Percentiles rank a stretch among this genome's conserved stretches.
These are phyloP conservation scores for Siderastrea radians DNA, from an alignment of 92 coral and sea anemone species.

Conservation along the genomic window DNA sequence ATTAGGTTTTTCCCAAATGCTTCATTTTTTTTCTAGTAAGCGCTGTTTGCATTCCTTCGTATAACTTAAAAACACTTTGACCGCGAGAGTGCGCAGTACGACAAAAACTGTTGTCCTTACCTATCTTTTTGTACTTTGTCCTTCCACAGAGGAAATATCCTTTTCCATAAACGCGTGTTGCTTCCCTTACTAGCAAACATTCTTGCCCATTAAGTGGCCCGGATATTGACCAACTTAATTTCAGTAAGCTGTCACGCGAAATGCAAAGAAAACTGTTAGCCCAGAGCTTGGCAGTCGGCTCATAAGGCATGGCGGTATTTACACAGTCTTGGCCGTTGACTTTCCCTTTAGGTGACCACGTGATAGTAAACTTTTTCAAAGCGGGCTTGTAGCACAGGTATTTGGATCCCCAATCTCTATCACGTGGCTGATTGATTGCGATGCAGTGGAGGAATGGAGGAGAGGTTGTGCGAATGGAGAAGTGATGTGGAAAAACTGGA, in stretches of 20 bases:
- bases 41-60: not conserved
- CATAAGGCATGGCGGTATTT: constrained; percentile 50
- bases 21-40: no score
- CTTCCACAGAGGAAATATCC: constrained; percentile 66
- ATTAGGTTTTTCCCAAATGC: no score
- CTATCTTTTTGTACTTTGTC: constrained; percentile 54
- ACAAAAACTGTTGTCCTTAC: constrained; percentile 11
- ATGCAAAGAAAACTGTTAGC: constrained; percentile 76
- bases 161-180: constrained; percentile 5
- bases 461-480: constrained; percentile 38
- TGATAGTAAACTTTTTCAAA: constrained; percentile 58
- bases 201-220: constrained; percentile 27
- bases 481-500: constrained; percentile 82
- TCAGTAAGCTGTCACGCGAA: constrained; percentile 65
- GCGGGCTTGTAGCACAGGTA: constrained; percentile 79
- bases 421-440: constrained; percentile 71
- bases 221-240: constrained; percentile 63
- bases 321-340: constrained; percentile 65
- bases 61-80: not conserved
- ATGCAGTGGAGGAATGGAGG: constrained; percentile 50
- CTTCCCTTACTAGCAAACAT: constrained; percentile 70
- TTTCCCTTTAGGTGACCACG: constrained; percentile 75
- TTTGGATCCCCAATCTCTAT: constrained; percentile 69
- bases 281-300: constrained; percentile 59
- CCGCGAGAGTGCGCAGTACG: not conserved